A percentile compares a stretch with the other conserved stretches of the same genome.
Conservation (phyloP, 2,888 invertebrate genomes). For the Brachylomia viminalis region DNA sequence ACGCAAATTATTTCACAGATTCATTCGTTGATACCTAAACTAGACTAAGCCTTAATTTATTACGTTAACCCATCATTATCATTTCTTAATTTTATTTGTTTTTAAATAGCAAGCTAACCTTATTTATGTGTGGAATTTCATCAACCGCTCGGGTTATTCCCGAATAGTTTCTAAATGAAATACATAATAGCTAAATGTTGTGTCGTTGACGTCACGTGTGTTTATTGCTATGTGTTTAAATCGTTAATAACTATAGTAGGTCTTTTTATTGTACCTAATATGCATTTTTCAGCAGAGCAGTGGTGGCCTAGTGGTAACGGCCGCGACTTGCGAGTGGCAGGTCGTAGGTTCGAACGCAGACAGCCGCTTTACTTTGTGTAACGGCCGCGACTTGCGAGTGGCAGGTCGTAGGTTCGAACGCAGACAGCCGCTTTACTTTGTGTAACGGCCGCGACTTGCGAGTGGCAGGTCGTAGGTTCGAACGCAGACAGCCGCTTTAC, state of each 20-base stretch:
- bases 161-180: background rate
- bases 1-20: background rate
- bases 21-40: background rate
- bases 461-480: no score
- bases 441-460: no score
- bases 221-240: background rate
- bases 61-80: background rate
- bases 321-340: no score
- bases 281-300: no score
- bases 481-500: no score
- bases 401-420: no score
- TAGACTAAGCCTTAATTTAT: background rate
- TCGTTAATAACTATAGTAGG: background rate
- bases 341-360: no score
- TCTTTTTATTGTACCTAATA: background rate
- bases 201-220: slow-evolving; percentile 13
- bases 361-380: no score
- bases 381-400: no score
- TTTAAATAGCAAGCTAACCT: background rate
- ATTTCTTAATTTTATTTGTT: background rate
- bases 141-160: background rate
- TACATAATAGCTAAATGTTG: background rate
- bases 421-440: no score
- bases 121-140: background rate
- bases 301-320: no score